Percentiles rank a stretch among this genome's conserved stretches.
Evolutionary conservation across 2,888 invertebrate species (phyloP).

Genomic region (Monopis laevigella): DNA sequence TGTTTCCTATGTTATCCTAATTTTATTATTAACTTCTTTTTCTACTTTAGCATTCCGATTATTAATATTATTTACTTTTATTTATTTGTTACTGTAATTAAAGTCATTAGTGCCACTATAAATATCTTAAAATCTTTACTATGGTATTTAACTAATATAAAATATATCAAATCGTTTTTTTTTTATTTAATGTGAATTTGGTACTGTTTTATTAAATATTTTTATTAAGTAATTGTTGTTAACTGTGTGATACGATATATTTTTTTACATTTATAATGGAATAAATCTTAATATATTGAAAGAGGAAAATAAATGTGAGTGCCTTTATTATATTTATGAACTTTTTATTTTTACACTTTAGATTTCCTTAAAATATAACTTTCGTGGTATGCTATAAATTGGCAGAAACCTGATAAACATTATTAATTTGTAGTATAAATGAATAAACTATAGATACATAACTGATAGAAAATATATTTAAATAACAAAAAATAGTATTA

Average conservation of each 20-base stretch:
- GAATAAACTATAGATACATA: too few species aligned
- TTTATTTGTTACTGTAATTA: too few species aligned
- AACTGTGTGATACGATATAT: constrained; percentile 46
- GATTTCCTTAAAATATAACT: too few species aligned
- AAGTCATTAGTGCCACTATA: not conserved
- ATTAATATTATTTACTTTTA: not conserved
- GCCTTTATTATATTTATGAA: constrained; percentile 38
- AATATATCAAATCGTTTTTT: not conserved
- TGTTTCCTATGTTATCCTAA: not conserved
- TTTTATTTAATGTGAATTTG: too few species aligned
- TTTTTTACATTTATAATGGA: constrained; percentile 43
- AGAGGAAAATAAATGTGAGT: constrained; percentile 37
- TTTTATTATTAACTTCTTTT: not conserved
- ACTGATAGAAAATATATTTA: too few species aligned
- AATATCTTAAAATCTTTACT: not conserved
- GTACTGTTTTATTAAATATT: too few species aligned
- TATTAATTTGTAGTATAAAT: too few species aligned
- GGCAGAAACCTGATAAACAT: too few species aligned
- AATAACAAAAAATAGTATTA: too few species aligned
- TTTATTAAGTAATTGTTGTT: constrained; percentile 9
- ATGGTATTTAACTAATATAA: too few species aligned
- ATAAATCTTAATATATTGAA: constrained; percentile 59
- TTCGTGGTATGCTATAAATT: too few species aligned
- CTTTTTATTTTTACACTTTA: too few species aligned
- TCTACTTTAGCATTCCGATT: not conserved